phyloP scores from a whole-genome alignment of 2,797 vertebrate species.

The Tarsius wallacei region DNA sequence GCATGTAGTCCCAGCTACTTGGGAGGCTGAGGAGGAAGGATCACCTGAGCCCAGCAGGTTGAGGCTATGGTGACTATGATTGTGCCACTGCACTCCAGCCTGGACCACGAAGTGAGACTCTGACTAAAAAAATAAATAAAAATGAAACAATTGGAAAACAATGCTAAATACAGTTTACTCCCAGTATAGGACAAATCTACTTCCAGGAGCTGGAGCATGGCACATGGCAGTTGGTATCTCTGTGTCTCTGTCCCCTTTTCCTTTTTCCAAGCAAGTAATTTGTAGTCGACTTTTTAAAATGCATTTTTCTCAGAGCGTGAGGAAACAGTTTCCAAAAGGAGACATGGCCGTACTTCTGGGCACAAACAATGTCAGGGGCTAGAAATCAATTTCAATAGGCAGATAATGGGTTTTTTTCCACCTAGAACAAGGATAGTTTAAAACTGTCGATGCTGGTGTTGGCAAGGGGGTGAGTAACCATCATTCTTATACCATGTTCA shows the following conservation, averaged over 20 bases:
- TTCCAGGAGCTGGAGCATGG: too few relatives aligned
- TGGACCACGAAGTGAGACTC: too few relatives aligned
- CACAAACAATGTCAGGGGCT: not conserved
- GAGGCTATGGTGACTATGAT: too few relatives aligned
- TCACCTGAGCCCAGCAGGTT: too few relatives aligned
- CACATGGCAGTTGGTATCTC: not conserved
- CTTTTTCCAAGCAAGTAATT: not conserved
- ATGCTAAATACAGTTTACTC: not conserved
- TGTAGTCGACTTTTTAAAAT: too few relatives aligned
- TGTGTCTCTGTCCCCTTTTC: not conserved
- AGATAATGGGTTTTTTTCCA: not conserved
- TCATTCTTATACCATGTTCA: rapidly evolving
- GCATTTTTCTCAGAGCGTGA: not conserved
- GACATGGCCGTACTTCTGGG: not conserved
- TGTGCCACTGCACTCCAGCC: too few relatives aligned
- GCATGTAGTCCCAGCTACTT: too few relatives aligned
- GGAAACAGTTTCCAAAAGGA: not conserved
- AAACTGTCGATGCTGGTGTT: not conserved
- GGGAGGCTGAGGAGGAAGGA: too few relatives aligned
- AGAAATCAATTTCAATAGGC: not conserved
- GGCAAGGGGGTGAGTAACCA: too few relatives aligned
- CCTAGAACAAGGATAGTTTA: not conserved
- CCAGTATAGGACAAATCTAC: too few relatives aligned
- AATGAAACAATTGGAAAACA: not conserved
- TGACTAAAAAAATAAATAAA: too few relatives aligned